phyloP scores from a whole-genome alignment of 1,140 invertebrate genomes.

The Parapsyche elsis region DNA sequence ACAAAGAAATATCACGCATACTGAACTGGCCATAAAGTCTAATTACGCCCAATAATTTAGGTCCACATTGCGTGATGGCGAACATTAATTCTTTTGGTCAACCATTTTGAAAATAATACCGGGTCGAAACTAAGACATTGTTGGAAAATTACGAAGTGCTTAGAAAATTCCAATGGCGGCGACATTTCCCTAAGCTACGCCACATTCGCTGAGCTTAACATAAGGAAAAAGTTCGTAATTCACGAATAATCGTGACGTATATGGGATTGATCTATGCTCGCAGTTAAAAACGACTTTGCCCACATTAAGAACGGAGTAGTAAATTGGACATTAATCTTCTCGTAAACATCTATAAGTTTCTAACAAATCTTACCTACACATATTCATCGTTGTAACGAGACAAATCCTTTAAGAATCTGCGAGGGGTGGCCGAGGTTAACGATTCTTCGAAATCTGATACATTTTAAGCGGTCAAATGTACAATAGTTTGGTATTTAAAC shows the following conservation, averaged over 20 bases:
- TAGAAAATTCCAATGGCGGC: slow-evolving; percentile 11
- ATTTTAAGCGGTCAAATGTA: neutral
- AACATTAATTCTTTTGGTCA: slow-evolving; percentile 49
- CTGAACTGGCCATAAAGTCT: slow-evolving; percentile 45
- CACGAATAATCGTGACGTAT: neutral
- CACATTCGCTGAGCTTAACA: neutral
- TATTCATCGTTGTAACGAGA: neutral
- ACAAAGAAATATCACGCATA: slow-evolving; percentile 34
- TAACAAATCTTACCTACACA: neutral
- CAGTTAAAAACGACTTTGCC: neutral
- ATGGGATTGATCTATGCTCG: neutral
- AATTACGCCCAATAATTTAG: slow-evolving; percentile 56
- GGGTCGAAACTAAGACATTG: slow-evolving; percentile 43
- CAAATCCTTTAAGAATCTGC: neutral
- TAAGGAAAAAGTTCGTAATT: slow-evolving; percentile 1
- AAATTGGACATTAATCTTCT: slow-evolving; percentile 4
- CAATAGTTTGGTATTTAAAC: neutral
- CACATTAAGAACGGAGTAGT: neutral
- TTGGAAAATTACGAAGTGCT: slow-evolving; percentile 35
- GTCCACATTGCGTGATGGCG: slow-evolving; percentile 49
- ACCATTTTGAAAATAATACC: slow-evolving; percentile 54
- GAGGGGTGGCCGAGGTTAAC: slow-evolving; percentile 1
- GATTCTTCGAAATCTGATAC: slow-evolving; percentile 8
- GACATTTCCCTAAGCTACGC: slow-evolving; percentile 13
- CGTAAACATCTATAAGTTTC: neutral